Base-by-base conservation (phyloP, 2,113 vertebrate species). In the Leptobrachium ailaonicum region DNA sequence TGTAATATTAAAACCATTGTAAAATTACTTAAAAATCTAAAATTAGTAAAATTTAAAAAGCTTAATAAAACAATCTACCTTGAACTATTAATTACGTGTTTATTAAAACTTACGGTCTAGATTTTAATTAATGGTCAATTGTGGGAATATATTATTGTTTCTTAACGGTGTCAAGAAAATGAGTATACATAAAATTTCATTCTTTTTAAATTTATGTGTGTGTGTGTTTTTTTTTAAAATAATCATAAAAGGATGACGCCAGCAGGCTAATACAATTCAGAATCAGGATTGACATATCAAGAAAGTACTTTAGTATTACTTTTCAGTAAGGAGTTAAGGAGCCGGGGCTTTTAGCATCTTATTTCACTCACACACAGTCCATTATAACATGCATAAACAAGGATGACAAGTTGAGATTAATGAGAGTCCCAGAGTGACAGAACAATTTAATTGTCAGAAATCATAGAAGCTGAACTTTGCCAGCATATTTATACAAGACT, bases 401-500 rank as follows among this genome's bases (percentile, higher is more conserved):
- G 91, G 91, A 95, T 96, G 97, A 99, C 97, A 98, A 96, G 96
- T 96, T 94, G 95, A 98, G 96, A 98, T 97, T 97, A 97, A 98
- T 98, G 95, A 95, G 93, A 90, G 92, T 91, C 92, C 94, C 91
- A 89, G 91, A 94, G 93, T 96, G 95, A 96, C 95, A 94, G 93
- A 92, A 93, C 95, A 95, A 95, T 96, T 95, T 96, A 97, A 97
- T 95, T 96, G 96, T 98, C 95, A 96, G 87, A 94, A 94, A 92
- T 96, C 92, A 94, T 94, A 95, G 90, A 90, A 91, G 91, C 83
- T 95, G 95, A 97, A 96, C 93, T 94, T 94, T 93, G 90, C 90
- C 90, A 93, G 92, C 91, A 87, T 96, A 94, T 96, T 96, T 97
- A 92, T 93, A 89, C 90, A 95, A 94, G 92, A 88, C 89, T 94